A percentile compares a stretch with the other conserved stretches of the same genome.
Evolutionary conservation across 2,113 vertebrate genomes (phyloP).

Genomic region (Sardina pilchardus): DNA sequence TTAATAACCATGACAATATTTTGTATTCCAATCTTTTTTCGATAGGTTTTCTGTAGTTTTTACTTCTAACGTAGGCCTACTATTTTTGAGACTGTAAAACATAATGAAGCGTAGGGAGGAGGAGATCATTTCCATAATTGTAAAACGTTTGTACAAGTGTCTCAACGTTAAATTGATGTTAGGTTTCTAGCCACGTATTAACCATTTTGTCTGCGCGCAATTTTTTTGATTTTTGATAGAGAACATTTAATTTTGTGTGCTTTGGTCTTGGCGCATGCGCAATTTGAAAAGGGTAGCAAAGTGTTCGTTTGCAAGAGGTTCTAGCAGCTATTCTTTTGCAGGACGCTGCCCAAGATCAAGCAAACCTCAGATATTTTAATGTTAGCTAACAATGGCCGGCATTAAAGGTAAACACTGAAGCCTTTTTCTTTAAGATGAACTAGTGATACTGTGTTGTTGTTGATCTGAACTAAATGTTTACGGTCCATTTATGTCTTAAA

Average conservation of each 20-base stretch:
- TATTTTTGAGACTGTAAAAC: no score
- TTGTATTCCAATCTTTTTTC: no score
- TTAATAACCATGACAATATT: no score
- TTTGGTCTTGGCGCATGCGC: neutral
- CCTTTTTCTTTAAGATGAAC: neutral
- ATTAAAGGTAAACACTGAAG: conserved; percentile 69
- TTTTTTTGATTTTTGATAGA: neutral
- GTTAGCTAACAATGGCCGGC: conserved; percentile 71
- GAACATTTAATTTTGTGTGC: neutral
- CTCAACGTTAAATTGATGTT: no score
- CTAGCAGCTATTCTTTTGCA: neutral
- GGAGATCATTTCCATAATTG: no score
- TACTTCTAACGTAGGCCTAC: no score
- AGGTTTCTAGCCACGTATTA: no score
- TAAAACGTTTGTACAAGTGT: no score
- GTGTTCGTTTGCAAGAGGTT: conserved; percentile 12
- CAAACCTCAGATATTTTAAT: conserved; percentile 38
- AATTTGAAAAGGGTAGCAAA: neutral
- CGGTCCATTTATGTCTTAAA: neutral
- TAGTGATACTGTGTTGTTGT: neutral
- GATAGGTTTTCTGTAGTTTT: no score
- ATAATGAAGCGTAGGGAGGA: no score
- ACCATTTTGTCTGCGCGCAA: no score
- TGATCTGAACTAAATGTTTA: neutral
- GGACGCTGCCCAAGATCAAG: neutral